These are phyloP conservation scores for Nemopilema nomurai DNA, from an alignment of 30 jellyfish, hydroid and myxozoan genomes.

Conservation along the genomic window DNA sequence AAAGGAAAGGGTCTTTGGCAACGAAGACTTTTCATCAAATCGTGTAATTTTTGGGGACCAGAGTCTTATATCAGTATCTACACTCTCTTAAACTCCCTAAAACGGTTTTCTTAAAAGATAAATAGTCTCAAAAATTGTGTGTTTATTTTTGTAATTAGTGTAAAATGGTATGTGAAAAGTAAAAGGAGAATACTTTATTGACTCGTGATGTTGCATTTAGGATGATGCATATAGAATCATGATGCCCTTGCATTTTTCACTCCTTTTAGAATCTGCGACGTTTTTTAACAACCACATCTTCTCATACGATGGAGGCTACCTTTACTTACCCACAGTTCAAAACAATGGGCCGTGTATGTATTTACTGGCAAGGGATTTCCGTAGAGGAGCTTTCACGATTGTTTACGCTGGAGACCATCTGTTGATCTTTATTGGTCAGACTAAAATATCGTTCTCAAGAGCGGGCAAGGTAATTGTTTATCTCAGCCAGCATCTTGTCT, in stretches of 20 bases:
- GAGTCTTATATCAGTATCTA: not conserved
- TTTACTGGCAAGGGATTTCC: conserved; percentile 85
- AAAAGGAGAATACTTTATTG: no score
- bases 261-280: conserved; percentile 59
- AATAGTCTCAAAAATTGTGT: no score
- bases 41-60: not conserved
- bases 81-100: not conserved
- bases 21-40: no score
- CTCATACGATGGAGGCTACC: conserved; percentile 91
- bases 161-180: no score
- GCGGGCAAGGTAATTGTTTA: conserved; percentile 38
- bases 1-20: no score
- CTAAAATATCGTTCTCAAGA: conserved; percentile 48
- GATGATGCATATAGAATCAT: no score
- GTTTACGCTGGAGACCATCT: conserved; percentile 35
- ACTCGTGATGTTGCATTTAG: no score
- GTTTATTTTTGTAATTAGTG: no score
- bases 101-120: not conserved
- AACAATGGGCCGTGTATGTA: conserved; percentile 48
- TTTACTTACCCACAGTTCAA: conserved; percentile 25
- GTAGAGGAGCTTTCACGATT: conserved; percentile 69
- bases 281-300: conserved; percentile 69
- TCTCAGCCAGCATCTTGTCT: no score
- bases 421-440: conserved; percentile 53
- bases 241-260: no score